Conservation (phyloP, 2,113 vertebrate species). For the Phasianus colchicus region DNA sequence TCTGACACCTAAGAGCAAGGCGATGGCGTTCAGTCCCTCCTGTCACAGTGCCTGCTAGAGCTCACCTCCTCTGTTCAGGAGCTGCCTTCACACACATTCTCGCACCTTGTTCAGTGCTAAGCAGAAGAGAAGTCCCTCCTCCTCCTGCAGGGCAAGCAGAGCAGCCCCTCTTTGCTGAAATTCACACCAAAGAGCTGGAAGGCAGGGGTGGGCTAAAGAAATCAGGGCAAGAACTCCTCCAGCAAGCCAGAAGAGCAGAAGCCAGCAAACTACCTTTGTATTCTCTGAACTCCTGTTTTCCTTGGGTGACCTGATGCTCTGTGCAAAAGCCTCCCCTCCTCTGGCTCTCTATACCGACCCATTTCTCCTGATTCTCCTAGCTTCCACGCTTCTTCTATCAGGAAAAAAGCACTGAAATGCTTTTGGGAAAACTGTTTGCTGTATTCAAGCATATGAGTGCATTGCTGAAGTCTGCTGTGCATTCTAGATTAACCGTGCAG, state of each 20-base stretch:
- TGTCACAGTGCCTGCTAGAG: neutral
- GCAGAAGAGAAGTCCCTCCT: neutral
- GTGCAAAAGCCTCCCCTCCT: neutral
- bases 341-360: neutral
- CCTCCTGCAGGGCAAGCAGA: neutral
- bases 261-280: neutral
- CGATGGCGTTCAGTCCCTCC: too few relatives aligned
- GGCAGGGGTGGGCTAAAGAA: neutral
- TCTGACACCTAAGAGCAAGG: too few relatives aligned
- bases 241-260: neutral
- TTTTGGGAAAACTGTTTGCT: neutral
- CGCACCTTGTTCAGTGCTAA: neutral
- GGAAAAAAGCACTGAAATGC: neutral
- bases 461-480: neutral
- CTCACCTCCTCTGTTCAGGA: neutral
- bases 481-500: constrained; percentile 25
- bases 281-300: neutral
- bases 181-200: neutral
- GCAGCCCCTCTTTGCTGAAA: neutral
- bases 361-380: neutral
- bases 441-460: neutral
- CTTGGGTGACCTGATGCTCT: neutral
- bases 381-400: neutral
- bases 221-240: neutral
- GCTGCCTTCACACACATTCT: neutral